A percentile compares a stretch with the other conserved stretches of the same genome.
Conservation (phyloP, 2,888 invertebrate genomes). For the Eristalinus aeneus region DNA sequence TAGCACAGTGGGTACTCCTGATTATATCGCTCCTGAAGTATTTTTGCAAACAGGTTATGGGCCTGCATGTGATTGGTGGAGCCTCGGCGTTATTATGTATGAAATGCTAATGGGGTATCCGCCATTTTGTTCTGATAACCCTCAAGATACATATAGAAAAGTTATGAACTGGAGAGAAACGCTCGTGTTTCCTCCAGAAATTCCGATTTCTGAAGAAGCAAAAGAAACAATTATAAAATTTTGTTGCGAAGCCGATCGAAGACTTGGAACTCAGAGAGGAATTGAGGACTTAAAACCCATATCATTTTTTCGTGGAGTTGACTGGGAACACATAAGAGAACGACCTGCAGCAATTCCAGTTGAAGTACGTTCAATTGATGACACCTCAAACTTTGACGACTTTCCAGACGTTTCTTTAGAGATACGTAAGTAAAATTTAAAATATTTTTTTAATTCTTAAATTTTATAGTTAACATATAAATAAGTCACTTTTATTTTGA, state of each 20-base stretch:
- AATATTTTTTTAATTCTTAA: too few species aligned
- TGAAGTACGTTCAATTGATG: constrained; percentile 98
- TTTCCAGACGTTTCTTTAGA: constrained; percentile 99
- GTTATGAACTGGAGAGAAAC: constrained; percentile 99
- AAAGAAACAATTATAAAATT: constrained; percentile 96
- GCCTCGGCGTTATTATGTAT: constrained; percentile 99
- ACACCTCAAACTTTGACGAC: constrained; percentile 99
- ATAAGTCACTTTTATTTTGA: too few species aligned
- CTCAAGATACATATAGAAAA: constrained; percentile 84
- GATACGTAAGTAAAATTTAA: constrained; percentile 90
- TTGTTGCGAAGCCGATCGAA: constrained; percentile 97
- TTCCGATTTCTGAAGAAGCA: constrained; percentile 99
- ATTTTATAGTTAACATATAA: too few species aligned
- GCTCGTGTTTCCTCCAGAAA: constrained; percentile 98
- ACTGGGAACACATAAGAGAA: constrained; percentile 99
- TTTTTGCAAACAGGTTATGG: constrained; percentile 99
- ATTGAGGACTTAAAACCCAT: constrained; percentile 96
- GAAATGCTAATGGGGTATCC: constrained; percentile 99
- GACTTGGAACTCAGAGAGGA: constrained; percentile 93
- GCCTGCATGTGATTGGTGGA: constrained; percentile 99
- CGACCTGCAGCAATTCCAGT: constrained; percentile 98
- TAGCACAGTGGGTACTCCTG: constrained; percentile 98
- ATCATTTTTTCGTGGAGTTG: constrained; percentile 97
- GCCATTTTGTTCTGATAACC: constrained; percentile 98
- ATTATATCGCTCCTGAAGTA: constrained; percentile 99